Base-by-base conservation (phyloP, 2,113 vertebrate species). In the Zosterops japonicus region DNA sequence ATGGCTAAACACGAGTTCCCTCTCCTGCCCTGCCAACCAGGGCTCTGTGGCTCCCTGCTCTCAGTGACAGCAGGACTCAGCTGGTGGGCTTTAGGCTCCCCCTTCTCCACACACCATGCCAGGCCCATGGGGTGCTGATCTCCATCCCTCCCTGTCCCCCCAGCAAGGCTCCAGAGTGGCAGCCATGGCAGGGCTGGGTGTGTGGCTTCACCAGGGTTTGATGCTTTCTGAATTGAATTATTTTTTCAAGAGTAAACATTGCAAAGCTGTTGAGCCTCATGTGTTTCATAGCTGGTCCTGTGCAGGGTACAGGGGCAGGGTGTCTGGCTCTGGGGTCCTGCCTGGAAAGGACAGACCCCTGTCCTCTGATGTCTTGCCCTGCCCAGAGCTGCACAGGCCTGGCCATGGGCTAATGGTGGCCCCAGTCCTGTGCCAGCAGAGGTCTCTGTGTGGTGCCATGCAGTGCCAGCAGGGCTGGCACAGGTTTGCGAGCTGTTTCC, bases 241-340 rank as follows among this genome's bases (percentile, higher is more conserved):
- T 96, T 96, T 97, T 97, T 95, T 95, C 95, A 96, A 86, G 90
- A 96, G 75, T 96, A 97, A 97, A 97, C 46, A 28, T 33, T 95
- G 94, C 92, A 87, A 92, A 95, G 88, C 93, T 95, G 92, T 95
- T 94, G 57, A 84, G 56, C 52, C 76, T 92, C 0, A 0, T 70
- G 65, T 89, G 47, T 77, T 86, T 80, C 8, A 7, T 90, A 12
- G 57, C 35, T 57, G 31, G 14, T 12, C 4, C 52, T 0, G 0
- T 5, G 14, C 2, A 1, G 12, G 56, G 18, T 21, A 13, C 8
- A 33, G 46, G 36, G 16, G 35, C 2, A 1, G 14, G 13, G 2
- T 63, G 21, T 29, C 27, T 29, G 8, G 20, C 16, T 82, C n/a
- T 67, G 64, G 63, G 23, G 6, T 65, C 35, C 59, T 68, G 28